A percentile compares a stretch with the other conserved stretches of the same genome.
phyloP scores from a whole-genome alignment of 1,140 invertebrate species.

The Drosophila fuyamai region DNA sequence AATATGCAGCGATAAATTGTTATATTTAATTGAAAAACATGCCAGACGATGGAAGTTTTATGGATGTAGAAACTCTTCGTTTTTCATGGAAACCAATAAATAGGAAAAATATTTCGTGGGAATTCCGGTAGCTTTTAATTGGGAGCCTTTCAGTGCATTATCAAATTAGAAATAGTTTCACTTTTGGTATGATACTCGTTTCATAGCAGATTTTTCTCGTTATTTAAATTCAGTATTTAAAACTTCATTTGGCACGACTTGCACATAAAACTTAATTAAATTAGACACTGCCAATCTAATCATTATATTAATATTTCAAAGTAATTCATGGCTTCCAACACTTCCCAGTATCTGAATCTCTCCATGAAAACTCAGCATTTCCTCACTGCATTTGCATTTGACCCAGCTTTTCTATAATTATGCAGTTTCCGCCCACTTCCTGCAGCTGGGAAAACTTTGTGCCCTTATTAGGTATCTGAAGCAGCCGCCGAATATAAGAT shows the following conservation, averaged over 20 bases:
- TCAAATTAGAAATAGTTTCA: neutral
- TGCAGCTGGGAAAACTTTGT: slow-evolving; percentile 39
- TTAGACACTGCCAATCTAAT: slow-evolving; percentile 12
- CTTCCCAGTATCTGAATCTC: neutral
- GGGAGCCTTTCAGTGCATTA: neutral
- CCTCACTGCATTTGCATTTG: slow-evolving; percentile 61
- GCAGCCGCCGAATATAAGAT: slow-evolving; percentile 16
- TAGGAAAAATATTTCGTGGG: neutral
- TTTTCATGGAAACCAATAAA: slow-evolving; percentile 20
- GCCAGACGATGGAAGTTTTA: slow-evolving; percentile 25
- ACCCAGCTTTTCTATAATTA: slow-evolving; percentile 56
- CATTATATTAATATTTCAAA: slow-evolving; percentile 39
- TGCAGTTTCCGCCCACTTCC: slow-evolving; percentile 23
- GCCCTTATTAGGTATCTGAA: slow-evolving; percentile 44
- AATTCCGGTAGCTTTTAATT: slow-evolving; percentile 10
- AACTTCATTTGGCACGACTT: neutral
- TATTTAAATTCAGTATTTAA: no score
- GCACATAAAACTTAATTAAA: neutral
- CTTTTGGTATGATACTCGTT: neutral
- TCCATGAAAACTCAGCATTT: slow-evolving; percentile 8
- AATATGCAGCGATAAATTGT: slow-evolving; percentile 55
- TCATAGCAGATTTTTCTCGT: no score
- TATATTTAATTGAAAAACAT: slow-evolving; percentile 62
- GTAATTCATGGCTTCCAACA: slow-evolving; percentile 29
- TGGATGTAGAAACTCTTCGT: slow-evolving; percentile 9